Percentiles rank a stretch among this genome's conserved stretches.
These are phyloP conservation scores for Stenurella melanura DNA, from an alignment of 2,888 invertebrate genomes.

Conservation along the genomic window DNA sequence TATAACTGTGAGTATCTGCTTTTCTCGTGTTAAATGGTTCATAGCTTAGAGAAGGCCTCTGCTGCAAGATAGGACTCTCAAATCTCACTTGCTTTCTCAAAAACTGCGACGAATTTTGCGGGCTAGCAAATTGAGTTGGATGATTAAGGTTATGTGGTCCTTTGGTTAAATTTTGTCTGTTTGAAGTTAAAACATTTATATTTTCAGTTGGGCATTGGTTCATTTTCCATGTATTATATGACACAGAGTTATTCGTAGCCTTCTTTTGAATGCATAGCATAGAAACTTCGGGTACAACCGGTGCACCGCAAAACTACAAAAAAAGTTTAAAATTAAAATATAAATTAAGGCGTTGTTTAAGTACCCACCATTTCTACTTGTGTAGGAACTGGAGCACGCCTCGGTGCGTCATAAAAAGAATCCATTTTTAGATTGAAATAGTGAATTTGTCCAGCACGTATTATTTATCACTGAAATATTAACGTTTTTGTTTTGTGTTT, in stretches of 20 bases:
- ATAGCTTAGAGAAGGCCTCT: constrained; percentile 43
- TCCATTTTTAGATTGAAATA: constrained; percentile 64
- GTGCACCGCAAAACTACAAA: constrained; percentile 54
- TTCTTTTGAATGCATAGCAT: constrained; percentile 59
- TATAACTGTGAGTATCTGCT: constrained; percentile 11
- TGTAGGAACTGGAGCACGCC: constrained; percentile 65
- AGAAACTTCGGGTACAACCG: constrained; percentile 70
- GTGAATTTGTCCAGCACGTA: background rate
- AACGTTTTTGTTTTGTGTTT: too few relatives aligned
- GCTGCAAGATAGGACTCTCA: constrained; percentile 62
- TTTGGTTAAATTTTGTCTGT: constrained; percentile 51
- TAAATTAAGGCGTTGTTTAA: constrained; percentile 26
- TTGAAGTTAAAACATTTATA: constrained; percentile 30
- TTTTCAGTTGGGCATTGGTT: constrained; percentile 46
- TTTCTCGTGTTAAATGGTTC: constrained; percentile 48
- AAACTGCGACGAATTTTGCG: constrained; percentile 47
- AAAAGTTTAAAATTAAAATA: constrained; percentile 8
- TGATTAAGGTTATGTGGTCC: background rate
- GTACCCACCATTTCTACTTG: constrained; percentile 58
- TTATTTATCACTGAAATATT: too few relatives aligned
- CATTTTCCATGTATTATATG: constrained; percentile 63
- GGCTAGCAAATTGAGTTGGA: constrained; percentile 29
- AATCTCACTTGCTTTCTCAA: constrained; percentile 70
- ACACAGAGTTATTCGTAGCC: constrained; percentile 51
- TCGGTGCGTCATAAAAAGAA: constrained; percentile 70